Conservation (phyloP, 1,140 invertebrate species). For the Acromyrmex heyeri region DNA sequence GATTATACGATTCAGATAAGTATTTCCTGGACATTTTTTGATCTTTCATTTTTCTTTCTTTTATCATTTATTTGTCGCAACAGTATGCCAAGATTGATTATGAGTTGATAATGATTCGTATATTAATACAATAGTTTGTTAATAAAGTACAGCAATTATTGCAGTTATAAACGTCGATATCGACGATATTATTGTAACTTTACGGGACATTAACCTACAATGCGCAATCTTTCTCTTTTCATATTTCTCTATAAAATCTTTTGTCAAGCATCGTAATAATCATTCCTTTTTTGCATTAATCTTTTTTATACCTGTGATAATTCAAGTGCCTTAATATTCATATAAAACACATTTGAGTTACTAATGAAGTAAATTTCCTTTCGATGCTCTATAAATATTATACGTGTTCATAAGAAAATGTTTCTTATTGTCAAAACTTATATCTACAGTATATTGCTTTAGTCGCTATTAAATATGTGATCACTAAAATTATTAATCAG, state of each 20-base stretch:
- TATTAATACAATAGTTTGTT: slow-evolving; percentile 40
- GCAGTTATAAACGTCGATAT: slow-evolving; percentile 49
- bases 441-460: not conserved
- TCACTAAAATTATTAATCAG: not conserved
- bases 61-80: slow-evolving; percentile 8
- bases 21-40: slow-evolving; percentile 18
- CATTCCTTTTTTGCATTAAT: slow-evolving; percentile 10
- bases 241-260: slow-evolving; percentile 4
- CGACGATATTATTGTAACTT: slow-evolving; percentile 55
- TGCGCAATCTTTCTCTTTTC: not conserved
- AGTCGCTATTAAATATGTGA: not conserved
- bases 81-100: not conserved
- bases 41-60: too few relatives aligned
- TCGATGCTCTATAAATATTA: not conserved
- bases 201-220: slow-evolving; percentile 39
- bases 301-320: slow-evolving; percentile 17
- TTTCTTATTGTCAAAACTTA: not conserved
- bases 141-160: slow-evolving; percentile 63
- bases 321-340: slow-evolving; percentile 3
- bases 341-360: not conserved
- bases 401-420: not conserved
- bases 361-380: not conserved
- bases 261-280: slow-evolving; percentile 19
- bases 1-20: slow-evolving; percentile 42
- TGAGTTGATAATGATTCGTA: slow-evolving; percentile 30